Conservation (phyloP, 2,113 vertebrate genomes). For the Bubo bubo region DNA sequence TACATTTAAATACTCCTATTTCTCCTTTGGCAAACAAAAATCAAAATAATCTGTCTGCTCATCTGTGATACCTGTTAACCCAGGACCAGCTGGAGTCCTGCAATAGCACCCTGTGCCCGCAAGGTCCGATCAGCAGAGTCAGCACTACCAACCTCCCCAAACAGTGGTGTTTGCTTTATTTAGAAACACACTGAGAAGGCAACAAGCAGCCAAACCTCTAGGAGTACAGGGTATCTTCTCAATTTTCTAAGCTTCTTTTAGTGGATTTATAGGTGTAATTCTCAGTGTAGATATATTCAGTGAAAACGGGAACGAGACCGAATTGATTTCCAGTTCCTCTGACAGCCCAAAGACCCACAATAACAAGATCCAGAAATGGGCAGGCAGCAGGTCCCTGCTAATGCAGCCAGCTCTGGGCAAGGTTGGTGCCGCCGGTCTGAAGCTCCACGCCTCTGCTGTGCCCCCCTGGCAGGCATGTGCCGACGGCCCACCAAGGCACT, state of each 20-base stretch:
- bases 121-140: background rate
- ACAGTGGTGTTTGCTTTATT: background rate
- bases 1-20: slow-evolving; percentile 15
- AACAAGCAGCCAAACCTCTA: background rate
- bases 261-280: background rate
- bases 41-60: background rate
- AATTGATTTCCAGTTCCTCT: background rate
- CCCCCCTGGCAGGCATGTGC: accelerated
- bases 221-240: background rate
- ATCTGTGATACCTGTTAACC: slow-evolving; percentile 2
- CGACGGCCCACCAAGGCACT: background rate
- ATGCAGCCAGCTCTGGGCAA: background rate
- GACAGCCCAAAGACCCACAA: background rate
- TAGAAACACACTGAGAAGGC: background rate
- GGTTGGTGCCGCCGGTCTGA: background rate
- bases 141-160: background rate
- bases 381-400: background rate
- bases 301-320: background rate
- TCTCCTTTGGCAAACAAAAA: slow-evolving; percentile 3
- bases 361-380: background rate
- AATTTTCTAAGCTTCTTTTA: background rate
- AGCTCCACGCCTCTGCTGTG: background rate
- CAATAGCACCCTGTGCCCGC: background rate
- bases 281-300: background rate
- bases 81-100: background rate